phyloP scores from a whole-genome alignment of 2,797 vertebrate genomes.

The Avahi laniger region DNA sequence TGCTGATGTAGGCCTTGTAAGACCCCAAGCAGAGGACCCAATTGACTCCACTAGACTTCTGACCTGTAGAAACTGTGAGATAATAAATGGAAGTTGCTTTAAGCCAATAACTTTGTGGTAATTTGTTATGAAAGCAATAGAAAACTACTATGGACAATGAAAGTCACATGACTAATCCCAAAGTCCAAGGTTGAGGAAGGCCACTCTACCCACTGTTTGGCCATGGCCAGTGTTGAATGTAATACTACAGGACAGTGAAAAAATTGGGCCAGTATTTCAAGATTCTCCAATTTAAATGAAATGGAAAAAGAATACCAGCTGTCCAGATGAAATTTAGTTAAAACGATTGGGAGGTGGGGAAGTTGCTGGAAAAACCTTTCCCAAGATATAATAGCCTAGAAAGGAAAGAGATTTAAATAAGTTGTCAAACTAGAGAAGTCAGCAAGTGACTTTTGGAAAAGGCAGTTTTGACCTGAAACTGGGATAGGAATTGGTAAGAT shows the following conservation, averaged over 20 bases:
- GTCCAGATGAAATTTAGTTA: background rate
- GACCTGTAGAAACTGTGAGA: background rate
- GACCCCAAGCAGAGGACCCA: background rate
- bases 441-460: background rate
- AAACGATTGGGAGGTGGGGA: background rate
- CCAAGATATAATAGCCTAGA: background rate
- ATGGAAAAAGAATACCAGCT: background rate
- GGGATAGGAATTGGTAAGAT: background rate
- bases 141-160: background rate
- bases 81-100: background rate
- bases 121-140: background rate
- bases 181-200: background rate
- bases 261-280: background rate
- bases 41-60: background rate
- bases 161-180: background rate
- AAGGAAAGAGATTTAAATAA: background rate
- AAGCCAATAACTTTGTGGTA: background rate
- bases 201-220: background rate
- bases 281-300: background rate
- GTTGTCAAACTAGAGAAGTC: background rate
- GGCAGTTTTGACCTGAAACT: background rate
- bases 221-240: background rate
- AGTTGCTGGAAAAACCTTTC: background rate
- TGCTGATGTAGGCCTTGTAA: background rate
- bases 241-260: background rate